Percentiles rank a stretch among this genome's conserved stretches.
Evolutionary conservation across 2,113 vertebrate species (phyloP).

Genomic region (Muntiacus reevesi): DNA sequence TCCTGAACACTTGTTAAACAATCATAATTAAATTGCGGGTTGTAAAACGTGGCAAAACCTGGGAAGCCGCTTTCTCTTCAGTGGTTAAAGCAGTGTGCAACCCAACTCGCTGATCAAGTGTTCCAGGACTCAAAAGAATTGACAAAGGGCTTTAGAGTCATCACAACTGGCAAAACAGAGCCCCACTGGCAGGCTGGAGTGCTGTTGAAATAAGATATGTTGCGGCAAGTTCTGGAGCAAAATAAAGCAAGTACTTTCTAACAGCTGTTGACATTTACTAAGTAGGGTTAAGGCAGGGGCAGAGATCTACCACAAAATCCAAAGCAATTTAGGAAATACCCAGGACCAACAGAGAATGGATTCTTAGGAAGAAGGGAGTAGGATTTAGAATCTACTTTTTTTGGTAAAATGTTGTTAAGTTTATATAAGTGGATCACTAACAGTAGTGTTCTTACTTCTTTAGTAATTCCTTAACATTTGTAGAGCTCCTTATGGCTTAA

Average conservation of each 20-base stretch:
- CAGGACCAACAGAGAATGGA: not conserved
- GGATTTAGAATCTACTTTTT: not conserved
- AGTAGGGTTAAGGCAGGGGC: not conserved
- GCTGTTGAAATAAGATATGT: slow-evolving; percentile 52
- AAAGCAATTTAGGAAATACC: not conserved
- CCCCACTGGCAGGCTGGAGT: slow-evolving; percentile 18
- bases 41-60: not conserved
- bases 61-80: not conserved
- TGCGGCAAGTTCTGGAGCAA: slow-evolving; percentile 35
- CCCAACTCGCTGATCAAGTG: slow-evolving; percentile 1
- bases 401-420: not conserved
- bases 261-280: slow-evolving; percentile 22
- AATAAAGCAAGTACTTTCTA: slow-evolving; percentile 46
- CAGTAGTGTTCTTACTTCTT: not conserved
- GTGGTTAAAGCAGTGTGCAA: slow-evolving; percentile 29
- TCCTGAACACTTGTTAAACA: slow-evolving; percentile 3
- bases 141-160: slow-evolving; percentile 45
- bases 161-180: slow-evolving; percentile 16
- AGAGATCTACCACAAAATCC: not conserved
- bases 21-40: not conserved
- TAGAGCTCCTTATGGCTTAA: slow-evolving; percentile 3
- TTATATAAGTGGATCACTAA: not conserved
- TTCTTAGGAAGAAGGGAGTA: not conserved
- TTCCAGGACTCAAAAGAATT: slow-evolving; percentile 12
- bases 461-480: not conserved